Conservation (phyloP, 2,888 invertebrate species). For the Drosophila silvestris region DNA sequence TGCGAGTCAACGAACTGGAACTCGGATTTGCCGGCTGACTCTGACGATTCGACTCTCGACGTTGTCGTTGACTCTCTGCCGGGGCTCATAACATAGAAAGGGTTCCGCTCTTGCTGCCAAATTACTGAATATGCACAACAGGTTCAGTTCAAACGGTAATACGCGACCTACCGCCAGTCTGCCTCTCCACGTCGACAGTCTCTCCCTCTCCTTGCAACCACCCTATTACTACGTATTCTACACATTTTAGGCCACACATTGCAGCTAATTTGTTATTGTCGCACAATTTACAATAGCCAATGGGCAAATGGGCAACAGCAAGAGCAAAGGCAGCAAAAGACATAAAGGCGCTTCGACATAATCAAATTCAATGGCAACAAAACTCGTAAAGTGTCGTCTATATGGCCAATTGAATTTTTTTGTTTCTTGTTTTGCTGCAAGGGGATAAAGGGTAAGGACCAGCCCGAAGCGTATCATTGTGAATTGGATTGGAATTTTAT, state of each 20-base stretch:
- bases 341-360: constrained; percentile 61
- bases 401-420: constrained; percentile 63
- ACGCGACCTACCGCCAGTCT: constrained; percentile 5
- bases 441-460: neutral
- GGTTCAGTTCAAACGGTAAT: constrained; percentile 70
- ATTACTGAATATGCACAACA: constrained; percentile 70
- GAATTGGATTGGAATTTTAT: constrained; percentile 45
- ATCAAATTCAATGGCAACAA: constrained; percentile 58
- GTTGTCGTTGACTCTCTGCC: constrained; percentile 13
- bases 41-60: constrained; percentile 54
- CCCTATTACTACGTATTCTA: neutral
- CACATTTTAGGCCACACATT: constrained; percentile 46
- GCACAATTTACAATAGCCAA: constrained; percentile 69
- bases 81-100: constrained; percentile 48
- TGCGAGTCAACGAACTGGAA: constrained; percentile 79
- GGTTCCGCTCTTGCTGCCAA: constrained; percentile 69
- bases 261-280: constrained; percentile 80
- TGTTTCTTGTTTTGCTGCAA: neutral
- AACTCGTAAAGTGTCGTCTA: constrained; percentile 66
- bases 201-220: neutral
- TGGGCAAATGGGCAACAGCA: constrained; percentile 23
- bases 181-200: neutral
- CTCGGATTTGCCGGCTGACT: constrained; percentile 60
- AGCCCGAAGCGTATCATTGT: constrained; percentile 24
- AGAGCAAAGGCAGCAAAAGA: constrained; percentile 6